Evolutionary conservation across 2,797 vertebrate species (phyloP).

Genomic region (Rhinogobio ventralis): DNA sequence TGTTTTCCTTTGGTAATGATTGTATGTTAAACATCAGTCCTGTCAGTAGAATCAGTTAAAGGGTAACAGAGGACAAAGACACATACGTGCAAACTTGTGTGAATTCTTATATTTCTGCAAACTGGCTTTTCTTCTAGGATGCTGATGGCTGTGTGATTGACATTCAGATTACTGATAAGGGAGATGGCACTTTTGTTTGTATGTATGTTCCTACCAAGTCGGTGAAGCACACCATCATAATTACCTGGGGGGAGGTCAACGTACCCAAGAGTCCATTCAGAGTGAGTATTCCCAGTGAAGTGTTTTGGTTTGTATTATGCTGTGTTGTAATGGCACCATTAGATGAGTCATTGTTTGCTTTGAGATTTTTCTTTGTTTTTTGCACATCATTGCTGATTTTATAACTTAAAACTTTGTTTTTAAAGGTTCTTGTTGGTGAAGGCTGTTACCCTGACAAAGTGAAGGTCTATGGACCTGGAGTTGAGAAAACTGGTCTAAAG

Average conservation of each 20-base stretch:
- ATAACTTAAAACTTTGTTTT: constrained; percentile 55
- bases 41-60: not conserved
- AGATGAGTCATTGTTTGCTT: not conserved
- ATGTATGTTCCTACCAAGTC: constrained; percentile 91
- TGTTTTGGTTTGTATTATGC: not conserved
- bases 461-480: constrained; percentile 93
- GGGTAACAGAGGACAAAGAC: not conserved
- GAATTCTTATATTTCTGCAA: constrained; percentile 19
- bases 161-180: constrained; percentile 91
- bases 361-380: not conserved
- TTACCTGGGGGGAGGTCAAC: constrained; percentile 94
- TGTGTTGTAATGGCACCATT: not conserved
- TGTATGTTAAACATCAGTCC: not conserved
- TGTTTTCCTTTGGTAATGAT: not conserved
- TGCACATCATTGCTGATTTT: not conserved
- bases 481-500: constrained; percentile 95
- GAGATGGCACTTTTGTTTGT: constrained; percentile 90
- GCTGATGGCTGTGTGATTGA: constrained; percentile 91
- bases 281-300: constrained; percentile 71
- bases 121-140: constrained; percentile 76
- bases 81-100: constrained; percentile 33
- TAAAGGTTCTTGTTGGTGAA: constrained; percentile 90
- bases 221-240: constrained; percentile 95
- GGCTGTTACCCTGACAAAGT: constrained; percentile 91
- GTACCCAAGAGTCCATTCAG: constrained; percentile 95